Evolutionary conservation across 2,797 vertebrate species (phyloP), one percentile per base, ranked within the genome.

Genomic region (Alosa sapidissima): DNA sequence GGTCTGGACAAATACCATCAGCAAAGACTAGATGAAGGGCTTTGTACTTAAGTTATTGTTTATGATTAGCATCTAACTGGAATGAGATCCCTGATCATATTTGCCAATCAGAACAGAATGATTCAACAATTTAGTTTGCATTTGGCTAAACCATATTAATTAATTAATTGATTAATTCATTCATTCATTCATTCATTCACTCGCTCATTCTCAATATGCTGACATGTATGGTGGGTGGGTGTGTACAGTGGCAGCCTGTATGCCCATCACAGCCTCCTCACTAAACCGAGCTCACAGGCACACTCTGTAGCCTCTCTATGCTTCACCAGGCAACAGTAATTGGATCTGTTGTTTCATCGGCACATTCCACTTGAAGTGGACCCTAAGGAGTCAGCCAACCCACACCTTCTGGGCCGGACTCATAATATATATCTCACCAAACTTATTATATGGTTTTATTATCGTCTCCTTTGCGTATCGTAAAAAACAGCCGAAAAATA

Each of bases 381-480:
- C 72, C 72, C 72, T 36, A 47, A 78, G 72, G 72, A 78, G 41
- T 5, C 72, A 45, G 72, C 16, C 72, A 78, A 8, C 36, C 72
- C 36, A 36, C 41, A 47, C 36, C 72, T 45, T 47, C 72, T 21
- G 41, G 41, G 14, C 72, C 19, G 36, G 16, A 9, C 41, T 21
- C 72, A 19, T 47, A 78, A 62, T 45, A 75, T 75, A 78, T 78
- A 45, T 47, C 72, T 21, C 19, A n/a, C 16, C 72, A 19, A 78
- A 78, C 41, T 7, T 41, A 78, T 78, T 78, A 47, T 19, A 78
- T 45, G 36, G 19, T 36, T 78, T 78, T 45, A 47, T 84, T 82
- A 86, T 81, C 8, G 60, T n/a, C 48, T 52, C 78, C 85, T 84
- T 85, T 84, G 62, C 81, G 51, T 82, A 81, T 88, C 51, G 65